Conservation (phyloP, 2,113 vertebrate species). For the Jaculus jaculus region DNA sequence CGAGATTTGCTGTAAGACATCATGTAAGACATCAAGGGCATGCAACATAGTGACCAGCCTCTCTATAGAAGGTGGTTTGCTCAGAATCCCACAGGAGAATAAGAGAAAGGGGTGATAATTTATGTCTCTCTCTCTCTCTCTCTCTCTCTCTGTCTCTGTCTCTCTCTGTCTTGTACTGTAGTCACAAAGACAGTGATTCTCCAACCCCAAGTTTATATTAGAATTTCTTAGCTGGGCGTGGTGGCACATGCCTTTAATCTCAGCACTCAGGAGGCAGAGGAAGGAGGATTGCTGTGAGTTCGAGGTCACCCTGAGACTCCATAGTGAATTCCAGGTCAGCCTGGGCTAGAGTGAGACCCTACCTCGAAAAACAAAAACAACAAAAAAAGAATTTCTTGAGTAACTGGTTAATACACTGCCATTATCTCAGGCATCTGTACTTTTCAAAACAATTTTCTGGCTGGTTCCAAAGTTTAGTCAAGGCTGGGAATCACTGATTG, state of each 20-base stretch:
- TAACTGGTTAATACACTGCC: background rate
- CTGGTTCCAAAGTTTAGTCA: background rate
- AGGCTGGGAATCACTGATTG: background rate
- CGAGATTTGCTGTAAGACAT: background rate
- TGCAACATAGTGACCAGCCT: background rate
- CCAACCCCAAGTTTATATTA: background rate
- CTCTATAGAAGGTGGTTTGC: background rate
- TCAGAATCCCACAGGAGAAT: background rate
- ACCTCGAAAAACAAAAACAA: too few species aligned
- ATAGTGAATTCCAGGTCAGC: too few species aligned
- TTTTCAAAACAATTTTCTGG: background rate
- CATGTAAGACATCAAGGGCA: background rate
- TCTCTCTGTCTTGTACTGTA: background rate
- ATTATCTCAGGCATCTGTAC: background rate
- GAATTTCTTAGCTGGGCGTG: too few species aligned
- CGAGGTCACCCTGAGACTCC: too few species aligned
- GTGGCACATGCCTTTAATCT: too few species aligned
- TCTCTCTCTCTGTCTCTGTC: background rate
- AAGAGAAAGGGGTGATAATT: background rate
- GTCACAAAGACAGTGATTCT: background rate
- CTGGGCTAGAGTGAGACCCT: too few species aligned
- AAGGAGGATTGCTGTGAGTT: too few species aligned
- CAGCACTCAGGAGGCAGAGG: too few species aligned
- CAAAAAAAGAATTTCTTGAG: background rate
- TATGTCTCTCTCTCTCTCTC: background rate